A percentile compares a stretch with the other conserved stretches of the same genome.
These are phyloP conservation scores for Trachythela sp. DNA, from an alignment of 64 coral and sea anemone genomes.

Conservation along the genomic window DNA sequence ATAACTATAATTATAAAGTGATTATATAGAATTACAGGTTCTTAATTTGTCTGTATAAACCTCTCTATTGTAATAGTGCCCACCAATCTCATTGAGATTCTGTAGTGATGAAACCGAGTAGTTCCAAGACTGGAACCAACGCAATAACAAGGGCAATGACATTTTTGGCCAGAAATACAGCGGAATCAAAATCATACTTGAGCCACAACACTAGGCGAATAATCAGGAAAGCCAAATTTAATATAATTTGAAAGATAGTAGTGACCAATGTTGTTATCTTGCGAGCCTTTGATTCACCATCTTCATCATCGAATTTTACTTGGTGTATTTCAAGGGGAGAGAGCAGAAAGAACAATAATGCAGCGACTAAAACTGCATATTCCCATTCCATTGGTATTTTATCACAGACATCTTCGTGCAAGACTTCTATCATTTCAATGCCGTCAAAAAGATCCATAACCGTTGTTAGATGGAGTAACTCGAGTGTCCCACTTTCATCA, in stretches of 20 bases:
- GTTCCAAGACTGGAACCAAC: background rate
- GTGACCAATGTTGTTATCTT: background rate
- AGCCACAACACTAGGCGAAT: background rate
- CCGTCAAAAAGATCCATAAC: background rate
- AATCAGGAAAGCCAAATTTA: background rate
- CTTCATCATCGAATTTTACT: background rate
- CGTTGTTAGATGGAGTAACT: background rate
- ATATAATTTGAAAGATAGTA: background rate
- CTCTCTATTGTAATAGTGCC: no score
- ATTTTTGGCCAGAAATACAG: background rate
- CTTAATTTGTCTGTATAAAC: no score
- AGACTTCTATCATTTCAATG: background rate
- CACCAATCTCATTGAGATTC: no score
- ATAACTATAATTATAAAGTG: no score
- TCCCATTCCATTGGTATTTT: background rate
- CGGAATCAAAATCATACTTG: background rate
- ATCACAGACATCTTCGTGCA: constrained; percentile 7
- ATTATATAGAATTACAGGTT: no score
- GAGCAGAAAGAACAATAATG: background rate
- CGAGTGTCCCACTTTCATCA: background rate
- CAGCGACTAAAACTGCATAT: background rate
- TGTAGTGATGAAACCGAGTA: background rate
- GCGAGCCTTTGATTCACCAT: background rate
- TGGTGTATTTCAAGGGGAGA: background rate
- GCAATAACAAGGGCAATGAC: background rate